phyloP scores from a whole-genome alignment of 2,888 invertebrate species.

The Perizoma flavofasciatum region DNA sequence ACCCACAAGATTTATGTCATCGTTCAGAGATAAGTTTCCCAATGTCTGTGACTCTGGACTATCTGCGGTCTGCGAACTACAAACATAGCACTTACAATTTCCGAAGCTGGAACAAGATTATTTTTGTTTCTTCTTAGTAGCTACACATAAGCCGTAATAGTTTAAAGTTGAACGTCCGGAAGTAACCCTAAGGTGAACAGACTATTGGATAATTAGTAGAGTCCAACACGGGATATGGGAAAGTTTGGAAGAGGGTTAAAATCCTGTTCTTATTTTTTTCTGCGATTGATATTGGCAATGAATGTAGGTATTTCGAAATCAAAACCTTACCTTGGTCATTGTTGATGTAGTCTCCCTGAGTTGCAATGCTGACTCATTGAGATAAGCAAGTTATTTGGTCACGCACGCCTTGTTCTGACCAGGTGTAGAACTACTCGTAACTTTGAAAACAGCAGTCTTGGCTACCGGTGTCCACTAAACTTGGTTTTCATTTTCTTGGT shows the following conservation, averaged over 20 bases:
- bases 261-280: too few relatives aligned
- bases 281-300: background rate
- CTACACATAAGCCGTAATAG: constrained; percentile 29
- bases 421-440: constrained; percentile 7
- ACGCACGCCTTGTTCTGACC: constrained; percentile 3
- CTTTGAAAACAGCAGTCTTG: background rate
- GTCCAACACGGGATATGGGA: constrained; percentile 34
- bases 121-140: constrained; percentile 15
- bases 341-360: constrained; percentile 10
- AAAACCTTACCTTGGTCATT: background rate
- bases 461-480: background rate
- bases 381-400: constrained; percentile 8
- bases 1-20: too few relatives aligned
- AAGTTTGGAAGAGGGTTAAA: constrained; percentile 1
- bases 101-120: constrained; percentile 10
- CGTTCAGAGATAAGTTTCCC: too few relatives aligned
- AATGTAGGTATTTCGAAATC: background rate
- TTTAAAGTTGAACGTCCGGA: constrained; percentile 37
- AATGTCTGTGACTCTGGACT: too few relatives aligned
- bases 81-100: constrained; percentile 4
- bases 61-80: background rate
- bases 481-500: background rate
- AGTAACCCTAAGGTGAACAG: constrained; percentile 42
- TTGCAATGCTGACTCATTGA: constrained; percentile 16
- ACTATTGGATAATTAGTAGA: constrained; percentile 45